phyloP scores from a whole-genome alignment of 1,140 invertebrate genomes.

The Caligus rogercresseyi region DNA sequence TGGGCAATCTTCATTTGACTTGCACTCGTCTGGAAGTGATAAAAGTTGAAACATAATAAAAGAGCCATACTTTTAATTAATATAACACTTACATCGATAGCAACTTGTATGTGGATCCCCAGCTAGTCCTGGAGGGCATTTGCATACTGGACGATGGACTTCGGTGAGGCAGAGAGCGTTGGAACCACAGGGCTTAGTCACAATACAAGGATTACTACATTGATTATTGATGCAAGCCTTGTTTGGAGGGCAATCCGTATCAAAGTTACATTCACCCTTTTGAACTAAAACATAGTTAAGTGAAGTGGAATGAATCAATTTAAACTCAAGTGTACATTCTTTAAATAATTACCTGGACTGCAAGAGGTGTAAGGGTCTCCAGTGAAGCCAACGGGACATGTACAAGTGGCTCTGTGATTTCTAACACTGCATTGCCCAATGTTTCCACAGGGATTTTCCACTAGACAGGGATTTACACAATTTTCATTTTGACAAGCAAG shows the following conservation, averaged over 20 bases:
- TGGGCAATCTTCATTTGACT: conserved; percentile 26
- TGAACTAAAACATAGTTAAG: conserved; percentile 25
- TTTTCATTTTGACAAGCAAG: conserved; percentile 50
- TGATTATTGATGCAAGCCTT: conserved; percentile 27
- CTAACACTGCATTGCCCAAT: conserved; percentile 57
- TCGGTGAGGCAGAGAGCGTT: conserved; percentile 47
- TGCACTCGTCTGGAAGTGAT: conserved; percentile 25
- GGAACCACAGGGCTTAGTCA: conserved; percentile 41
- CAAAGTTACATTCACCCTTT: conserved; percentile 25
- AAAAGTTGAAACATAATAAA: conserved; percentile 6
- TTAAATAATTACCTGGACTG: conserved; percentile 43
- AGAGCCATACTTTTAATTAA: not conserved
- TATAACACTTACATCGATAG: conserved; percentile 10
- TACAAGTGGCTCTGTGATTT: conserved; percentile 50
- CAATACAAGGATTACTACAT: conserved; percentile 55
- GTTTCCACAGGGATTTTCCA: conserved; percentile 44
- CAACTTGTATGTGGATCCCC: conserved; percentile 31
- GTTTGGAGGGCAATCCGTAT: conserved; percentile 26
- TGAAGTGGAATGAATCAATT: not conserved
- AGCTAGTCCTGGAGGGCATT: conserved; percentile 26
- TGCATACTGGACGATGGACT: conserved; percentile 26
- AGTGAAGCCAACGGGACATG: conserved; percentile 51
- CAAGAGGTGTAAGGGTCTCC: conserved; percentile 51
- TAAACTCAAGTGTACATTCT: not conserved
- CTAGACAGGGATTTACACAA: conserved; percentile 54